A percentile compares a stretch with the other conserved stretches of the same genome.
Conservation (phyloP, 2,888 invertebrate species). For the Trissonchulus latispiculum region DNA sequence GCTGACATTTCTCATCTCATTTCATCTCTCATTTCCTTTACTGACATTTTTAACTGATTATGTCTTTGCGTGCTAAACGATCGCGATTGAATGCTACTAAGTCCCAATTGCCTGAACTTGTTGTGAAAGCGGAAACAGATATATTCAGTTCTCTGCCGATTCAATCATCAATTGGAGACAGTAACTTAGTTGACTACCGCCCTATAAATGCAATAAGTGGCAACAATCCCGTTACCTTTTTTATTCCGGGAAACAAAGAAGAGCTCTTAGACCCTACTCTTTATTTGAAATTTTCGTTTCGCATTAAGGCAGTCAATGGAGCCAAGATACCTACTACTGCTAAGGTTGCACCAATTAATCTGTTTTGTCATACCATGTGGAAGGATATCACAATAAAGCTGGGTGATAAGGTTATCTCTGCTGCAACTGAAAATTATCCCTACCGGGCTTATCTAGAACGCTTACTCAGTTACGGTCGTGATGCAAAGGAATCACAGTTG, state of each 20-base stretch:
- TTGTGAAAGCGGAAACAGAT: not conserved
- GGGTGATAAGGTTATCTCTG: not conserved
- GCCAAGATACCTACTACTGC: not conserved
- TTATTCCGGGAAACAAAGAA: conserved; percentile 6
- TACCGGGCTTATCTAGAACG: conserved; percentile 3
- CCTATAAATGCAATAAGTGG: too few species aligned
- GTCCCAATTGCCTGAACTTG: too few species aligned
- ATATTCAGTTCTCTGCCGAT: not conserved
- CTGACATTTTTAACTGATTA: not conserved
- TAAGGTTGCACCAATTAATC: too few species aligned
- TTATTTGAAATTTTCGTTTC: not conserved
- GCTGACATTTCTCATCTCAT: too few species aligned
- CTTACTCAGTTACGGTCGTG: too few species aligned
- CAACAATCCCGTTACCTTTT: too few species aligned
- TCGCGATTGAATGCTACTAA: not conserved
- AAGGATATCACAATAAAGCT: too few species aligned
- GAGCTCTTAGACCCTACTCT: not conserved
- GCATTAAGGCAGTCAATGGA: not conserved
- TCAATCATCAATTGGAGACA: not conserved
- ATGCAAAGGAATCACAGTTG: too few species aligned
- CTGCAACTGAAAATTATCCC: conserved; percentile 6
- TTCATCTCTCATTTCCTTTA: too few species aligned
- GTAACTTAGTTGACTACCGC: not conserved
- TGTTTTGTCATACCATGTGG: too few species aligned
- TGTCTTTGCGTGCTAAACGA: not conserved